Evolutionary conservation across 2,888 invertebrate species (phyloP).

Genomic region (Plagodis dolabraria): DNA sequence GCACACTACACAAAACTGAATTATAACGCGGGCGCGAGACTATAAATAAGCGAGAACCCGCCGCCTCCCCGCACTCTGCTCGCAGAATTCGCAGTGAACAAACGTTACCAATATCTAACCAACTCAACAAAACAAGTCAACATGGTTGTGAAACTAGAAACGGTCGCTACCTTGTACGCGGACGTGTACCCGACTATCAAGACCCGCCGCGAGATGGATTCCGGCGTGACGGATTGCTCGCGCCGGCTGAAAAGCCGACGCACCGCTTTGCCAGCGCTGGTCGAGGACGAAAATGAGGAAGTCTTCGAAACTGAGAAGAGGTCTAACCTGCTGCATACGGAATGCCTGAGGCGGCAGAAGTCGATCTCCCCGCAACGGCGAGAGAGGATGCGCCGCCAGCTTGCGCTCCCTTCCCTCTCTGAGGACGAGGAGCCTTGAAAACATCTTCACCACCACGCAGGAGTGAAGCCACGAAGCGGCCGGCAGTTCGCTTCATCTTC

Average conservation of each 20-base stretch:
- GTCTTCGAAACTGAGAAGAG: constrained; percentile 60
- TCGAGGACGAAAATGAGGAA: constrained; percentile 68
- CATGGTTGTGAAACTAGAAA: constrained; percentile 75
- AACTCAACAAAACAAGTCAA: constrained; percentile 37
- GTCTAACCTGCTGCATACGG: constrained; percentile 63
- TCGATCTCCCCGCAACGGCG: constrained; percentile 73
- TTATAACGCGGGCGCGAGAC: constrained; percentile 46
- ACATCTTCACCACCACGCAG: constrained; percentile 39
- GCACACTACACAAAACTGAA: constrained; percentile 43
- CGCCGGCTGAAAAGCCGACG: constrained; percentile 59
- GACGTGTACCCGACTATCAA: constrained; percentile 62
- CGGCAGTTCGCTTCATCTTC: constrained; percentile 49
- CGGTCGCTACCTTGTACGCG: constrained; percentile 62
- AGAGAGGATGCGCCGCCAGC: constrained; percentile 67
- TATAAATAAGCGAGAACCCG: constrained; percentile 57
- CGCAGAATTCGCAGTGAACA: constrained; percentile 54
- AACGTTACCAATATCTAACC: constrained; percentile 44
- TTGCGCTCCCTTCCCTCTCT: constrained; percentile 75
- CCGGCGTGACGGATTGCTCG: constrained; percentile 56
- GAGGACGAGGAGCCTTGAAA: constrained; percentile 81
- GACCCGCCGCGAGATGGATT: constrained; percentile 60
- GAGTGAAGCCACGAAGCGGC: constrained; percentile 69
- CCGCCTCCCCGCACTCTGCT: constrained; percentile 64
- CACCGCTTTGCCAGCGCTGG: constrained; percentile 62
- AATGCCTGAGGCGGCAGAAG: constrained; percentile 72